Evolutionary conservation across 2,113 vertebrate genomes (phyloP).

Genomic region (Mormoops blainvillei): DNA sequence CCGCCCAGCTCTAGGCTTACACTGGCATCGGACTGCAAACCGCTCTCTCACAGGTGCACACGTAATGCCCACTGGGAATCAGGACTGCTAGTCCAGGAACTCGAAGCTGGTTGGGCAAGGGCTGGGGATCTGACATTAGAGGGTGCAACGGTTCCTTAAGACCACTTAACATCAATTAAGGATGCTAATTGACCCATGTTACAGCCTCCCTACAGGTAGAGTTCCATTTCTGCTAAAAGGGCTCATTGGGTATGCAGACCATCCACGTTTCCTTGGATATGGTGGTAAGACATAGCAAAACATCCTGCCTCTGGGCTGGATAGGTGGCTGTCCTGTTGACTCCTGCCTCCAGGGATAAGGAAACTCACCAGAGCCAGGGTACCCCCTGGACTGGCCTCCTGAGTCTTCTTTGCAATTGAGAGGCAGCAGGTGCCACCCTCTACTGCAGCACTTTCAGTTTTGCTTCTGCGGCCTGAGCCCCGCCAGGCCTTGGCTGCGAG

Average conservation of each 20-base stretch:
- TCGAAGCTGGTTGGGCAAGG: neutral
- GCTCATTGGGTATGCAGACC: neutral
- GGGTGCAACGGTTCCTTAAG: neutral
- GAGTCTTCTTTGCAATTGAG: neutral
- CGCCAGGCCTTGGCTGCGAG: conserved; percentile 34
- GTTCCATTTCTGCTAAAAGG: neutral
- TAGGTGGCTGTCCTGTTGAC: neutral
- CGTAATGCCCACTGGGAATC: neutral
- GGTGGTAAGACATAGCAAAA: neutral
- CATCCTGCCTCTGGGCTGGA: neutral
- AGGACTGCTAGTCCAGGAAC: neutral
- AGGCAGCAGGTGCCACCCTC: neutral
- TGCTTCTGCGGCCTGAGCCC: conserved; percentile 15
- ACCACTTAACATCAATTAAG: neutral
- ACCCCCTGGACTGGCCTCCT: neutral
- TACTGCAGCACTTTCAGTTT: conserved; percentile 33
- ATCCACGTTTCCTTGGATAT: neutral
- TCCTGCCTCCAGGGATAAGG: neutral
- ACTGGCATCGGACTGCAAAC: neutral
- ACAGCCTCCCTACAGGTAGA: neutral
- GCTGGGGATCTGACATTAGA: neutral
- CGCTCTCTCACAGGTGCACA: accelerated
- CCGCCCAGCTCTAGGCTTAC: neutral
- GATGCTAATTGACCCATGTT: neutral
- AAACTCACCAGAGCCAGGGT: neutral